These are phyloP conservation scores for Biston betularia DNA, from an alignment of 2,888 invertebrate species.

Conservation along the genomic window DNA sequence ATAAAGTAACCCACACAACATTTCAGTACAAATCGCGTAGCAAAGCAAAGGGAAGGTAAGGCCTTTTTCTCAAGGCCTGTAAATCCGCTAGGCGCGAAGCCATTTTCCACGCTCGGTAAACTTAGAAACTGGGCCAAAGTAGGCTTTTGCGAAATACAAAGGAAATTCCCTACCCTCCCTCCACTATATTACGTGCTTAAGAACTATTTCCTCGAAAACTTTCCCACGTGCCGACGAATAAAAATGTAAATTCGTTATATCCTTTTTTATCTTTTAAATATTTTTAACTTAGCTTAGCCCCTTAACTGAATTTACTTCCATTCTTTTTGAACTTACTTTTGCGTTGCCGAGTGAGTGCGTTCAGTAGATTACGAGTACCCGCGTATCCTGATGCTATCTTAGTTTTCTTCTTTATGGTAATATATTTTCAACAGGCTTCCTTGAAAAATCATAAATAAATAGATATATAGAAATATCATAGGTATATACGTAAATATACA, in stretches of 20 bases:
- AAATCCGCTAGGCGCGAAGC: conserved; percentile 75
- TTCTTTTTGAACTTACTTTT: conserved; percentile 15
- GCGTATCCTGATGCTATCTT: conserved; percentile 4
- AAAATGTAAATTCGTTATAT: conserved; percentile 66
- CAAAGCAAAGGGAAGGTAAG: conserved; percentile 48
- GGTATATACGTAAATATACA: too few species aligned
- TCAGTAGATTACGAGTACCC: conserved; percentile 9
- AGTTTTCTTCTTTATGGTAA: conserved; percentile 3
- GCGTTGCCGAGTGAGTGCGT: conserved; percentile 23
- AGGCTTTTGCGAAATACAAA: conserved; percentile 79
- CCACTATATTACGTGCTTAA: conserved; percentile 76
- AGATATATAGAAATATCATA: too few species aligned
- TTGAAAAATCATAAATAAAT: not conserved
- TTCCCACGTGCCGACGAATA: conserved; percentile 65
- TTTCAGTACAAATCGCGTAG: conserved; percentile 18
- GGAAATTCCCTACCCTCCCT: conserved; percentile 66
- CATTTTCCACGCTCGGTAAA: conserved; percentile 81
- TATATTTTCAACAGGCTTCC: not conserved
- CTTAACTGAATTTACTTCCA: conserved; percentile 37
- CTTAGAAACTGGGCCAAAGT: conserved; percentile 82
- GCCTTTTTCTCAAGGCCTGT: conserved; percentile 66
- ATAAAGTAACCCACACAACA: not conserved
- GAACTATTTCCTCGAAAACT: conserved; percentile 73
- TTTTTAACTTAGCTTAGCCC: conserved; percentile 40
- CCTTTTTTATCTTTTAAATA: conserved; percentile 53